Evolutionary conservation across 2,888 invertebrate species (phyloP), one percentile per base, ranked within the genome.

Genomic region (Augochlorella aurata): DNA sequence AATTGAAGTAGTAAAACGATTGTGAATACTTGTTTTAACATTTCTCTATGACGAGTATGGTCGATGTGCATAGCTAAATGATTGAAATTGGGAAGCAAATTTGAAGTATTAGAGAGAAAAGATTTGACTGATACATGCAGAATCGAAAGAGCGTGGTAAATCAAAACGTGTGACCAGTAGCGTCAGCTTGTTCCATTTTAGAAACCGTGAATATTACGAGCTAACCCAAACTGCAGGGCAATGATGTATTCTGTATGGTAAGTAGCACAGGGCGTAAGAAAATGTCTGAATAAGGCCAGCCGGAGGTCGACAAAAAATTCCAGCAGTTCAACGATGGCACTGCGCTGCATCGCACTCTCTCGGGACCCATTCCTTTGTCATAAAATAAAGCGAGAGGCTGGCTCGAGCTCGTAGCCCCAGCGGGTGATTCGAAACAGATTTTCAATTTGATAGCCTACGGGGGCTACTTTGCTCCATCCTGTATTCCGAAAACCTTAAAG

Each of bases 121-220:
- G 38, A 38, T 38, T 38, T 38, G 38, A 38, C 38, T 38, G 38
- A 38, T 38, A 38, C 7, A 38, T 79, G 75, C 84, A 82, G 81
- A 81, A 79, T 81, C 70, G 81, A 1, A 0, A 38, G 29, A 38
- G 18, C 16, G 18, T 63, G 38, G 12, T 65, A 44, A 65, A 65
- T 65, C 44, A 65, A 10, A 65, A n/a, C 12, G 2, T 10, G n/a
- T 1, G 44, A 5, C n/a, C 12, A n/a, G 58, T 8, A 29, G 29
- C 14, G 29, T 8, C 44, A 44, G n/a, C 1, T 65, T 65, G 65
- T 38, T 44, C 44, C 4, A 65, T 65, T 65, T 65, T 38, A 12
- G n/a, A 10, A 44, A 38, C 65, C 44, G 44, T 44, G 65, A 65
- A 65, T 65, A 38, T 38, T 38, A n/a, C 65, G n/a, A 44, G 65